Base-by-base conservation (phyloP, 2,888 invertebrate genomes). In the Byasa hedistus region DNA sequence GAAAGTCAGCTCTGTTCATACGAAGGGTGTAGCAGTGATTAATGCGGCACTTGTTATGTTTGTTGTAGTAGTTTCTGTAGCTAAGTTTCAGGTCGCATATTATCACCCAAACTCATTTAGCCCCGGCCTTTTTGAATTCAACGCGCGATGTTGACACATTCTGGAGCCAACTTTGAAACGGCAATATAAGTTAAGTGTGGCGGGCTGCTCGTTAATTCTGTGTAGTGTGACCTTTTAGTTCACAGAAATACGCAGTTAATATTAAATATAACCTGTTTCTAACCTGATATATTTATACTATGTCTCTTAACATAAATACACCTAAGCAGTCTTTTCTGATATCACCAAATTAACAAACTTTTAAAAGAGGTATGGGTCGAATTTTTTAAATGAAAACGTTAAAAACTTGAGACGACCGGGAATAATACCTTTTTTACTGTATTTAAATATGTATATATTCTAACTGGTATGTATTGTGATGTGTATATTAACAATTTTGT, bases 91-190 rank as follows among this genome's bases (percentile, higher is more conserved):
- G 55, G 55, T 22, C 55, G 55, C 55, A 55, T 55, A 55, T 55
- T 55, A 24, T 55, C 55, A 24, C 55, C 22, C 55, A 55, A 55
- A 55, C 23, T 55, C 55, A 55, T 55, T 55, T 55, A 55, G 24
- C 24, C 12, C 15, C 55, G 55, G 24, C 55, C 55, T 24, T 55
- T 55, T 55, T 55, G 55, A 55, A 22, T 55, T 55, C 55, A 55
- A 55, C 55, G 19, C 24, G 24, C 17, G 17, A 55, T 55, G 55
- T 55, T 24, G 55, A 55, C 55, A 55, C 55, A 23, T 55, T 24
- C 23, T n/a, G 22, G 17, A 24, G 55, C 24, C 17, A 55, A 55
- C 55, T 55, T 55, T 55, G 23, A 24, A 55, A 55, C 22, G 22
- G 55, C 24, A 55, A 55, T 55, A 55, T 55, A 55, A 55, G 24